Conservation (phyloP, 2,888 invertebrate species). For the Cosmorhoe ocellata region DNA sequence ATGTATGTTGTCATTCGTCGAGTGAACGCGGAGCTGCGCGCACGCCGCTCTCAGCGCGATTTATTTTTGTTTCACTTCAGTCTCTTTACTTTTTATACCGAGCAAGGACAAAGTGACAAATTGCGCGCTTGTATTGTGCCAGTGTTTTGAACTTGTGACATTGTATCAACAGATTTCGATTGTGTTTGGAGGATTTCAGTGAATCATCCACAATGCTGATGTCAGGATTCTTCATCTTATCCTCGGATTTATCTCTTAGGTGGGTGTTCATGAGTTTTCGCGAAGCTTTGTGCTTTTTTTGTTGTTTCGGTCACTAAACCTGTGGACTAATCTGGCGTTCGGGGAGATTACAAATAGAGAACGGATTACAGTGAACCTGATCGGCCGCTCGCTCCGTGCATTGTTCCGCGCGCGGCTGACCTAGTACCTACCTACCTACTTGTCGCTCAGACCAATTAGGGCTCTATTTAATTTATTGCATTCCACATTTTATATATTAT, state of each 20-base stretch:
- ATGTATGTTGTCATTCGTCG: constrained; percentile 79
- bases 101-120: constrained; percentile 76
- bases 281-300: constrained; percentile 51
- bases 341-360: constrained; percentile 56
- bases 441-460: constrained; percentile 59
- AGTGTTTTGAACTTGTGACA: constrained; percentile 76
- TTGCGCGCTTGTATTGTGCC: constrained; percentile 69
- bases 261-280: constrained; percentile 61
- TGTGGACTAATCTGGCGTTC: constrained; percentile 46
- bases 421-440: constrained; percentile 43
- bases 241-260: constrained; percentile 73
- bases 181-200: constrained; percentile 48
- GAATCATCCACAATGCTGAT: constrained; percentile 63
- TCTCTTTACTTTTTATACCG: constrained; percentile 68
- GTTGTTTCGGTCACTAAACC: constrained; percentile 37
- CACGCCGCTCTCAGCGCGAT: constrained; percentile 58
- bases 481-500: constrained; percentile 34
- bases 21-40: constrained; percentile 73
- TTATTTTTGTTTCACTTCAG: constrained; percentile 72
- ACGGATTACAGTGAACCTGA: constrained; percentile 68
- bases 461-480: constrained; percentile 50
- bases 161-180: constrained; percentile 55
- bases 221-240: constrained; percentile 77
- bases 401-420: constrained; percentile 69
- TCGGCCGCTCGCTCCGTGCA: constrained; percentile 68